Percentiles rank a stretch among this genome's conserved stretches.
These are phyloP conservation scores for Micropoecilia bifurca DNA, from an alignment of 2,797 vertebrate genomes.

Conservation along the genomic window DNA sequence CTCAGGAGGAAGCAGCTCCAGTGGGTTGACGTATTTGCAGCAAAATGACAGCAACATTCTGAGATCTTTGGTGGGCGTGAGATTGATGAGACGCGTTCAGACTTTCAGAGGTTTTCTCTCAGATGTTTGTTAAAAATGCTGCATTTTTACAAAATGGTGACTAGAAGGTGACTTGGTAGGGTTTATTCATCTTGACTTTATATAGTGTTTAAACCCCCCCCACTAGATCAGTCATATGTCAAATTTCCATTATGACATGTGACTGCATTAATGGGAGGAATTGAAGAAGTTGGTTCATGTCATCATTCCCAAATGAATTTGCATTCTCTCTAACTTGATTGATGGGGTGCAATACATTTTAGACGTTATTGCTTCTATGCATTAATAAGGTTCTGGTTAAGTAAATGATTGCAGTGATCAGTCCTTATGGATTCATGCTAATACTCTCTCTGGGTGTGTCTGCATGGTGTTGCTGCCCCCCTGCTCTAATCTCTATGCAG, in stretches of 20 bases:
- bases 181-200: not conserved
- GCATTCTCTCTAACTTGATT: not conserved
- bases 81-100: not conserved
- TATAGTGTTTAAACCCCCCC: too few species aligned
- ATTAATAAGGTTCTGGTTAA: constrained; percentile 1
- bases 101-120: not conserved
- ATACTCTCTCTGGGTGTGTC: constrained; percentile 1
- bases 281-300: not conserved
- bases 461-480: constrained; percentile 16
- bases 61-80: not conserved
- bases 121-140: not conserved
- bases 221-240: too few species aligned
- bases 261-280: not conserved
- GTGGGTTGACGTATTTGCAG: not conserved
- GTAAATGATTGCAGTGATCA: constrained; percentile 6
- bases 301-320: not conserved
- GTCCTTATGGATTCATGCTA: constrained; percentile 9
- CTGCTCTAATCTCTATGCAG: constrained; percentile 27
- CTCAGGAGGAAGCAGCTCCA: not conserved
- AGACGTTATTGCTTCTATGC: not conserved
- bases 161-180: not conserved
- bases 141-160: not conserved
- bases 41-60: not conserved
- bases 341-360: not conserved
- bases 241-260: not conserved